Percentiles rank a stretch among this genome's conserved stretches.
Conservation (phyloP, 2,888 invertebrate genomes). For the Lysandra bellargus region DNA sequence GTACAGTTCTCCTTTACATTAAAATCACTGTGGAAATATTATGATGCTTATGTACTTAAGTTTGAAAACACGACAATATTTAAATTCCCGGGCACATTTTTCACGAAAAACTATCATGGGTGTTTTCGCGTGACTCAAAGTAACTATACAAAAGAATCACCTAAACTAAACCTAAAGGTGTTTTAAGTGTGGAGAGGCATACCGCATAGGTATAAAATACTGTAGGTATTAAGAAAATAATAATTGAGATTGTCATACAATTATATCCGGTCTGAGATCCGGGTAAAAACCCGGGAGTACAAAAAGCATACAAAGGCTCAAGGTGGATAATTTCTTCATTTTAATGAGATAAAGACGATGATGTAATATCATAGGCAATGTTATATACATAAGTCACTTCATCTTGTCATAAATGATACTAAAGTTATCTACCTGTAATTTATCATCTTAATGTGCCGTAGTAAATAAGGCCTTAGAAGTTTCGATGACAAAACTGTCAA, state of each 20-base stretch:
- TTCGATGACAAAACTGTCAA: too few relatives aligned
- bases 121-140: too few relatives aligned
- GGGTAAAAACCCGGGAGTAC: not conserved
- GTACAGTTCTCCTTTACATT: not conserved
- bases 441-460: too few relatives aligned
- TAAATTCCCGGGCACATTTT: too few relatives aligned
- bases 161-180: too few relatives aligned
- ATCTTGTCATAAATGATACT: not conserved
- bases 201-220: too few relatives aligned
- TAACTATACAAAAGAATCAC: too few relatives aligned
- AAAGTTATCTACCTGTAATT: too few relatives aligned
- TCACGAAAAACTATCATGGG: too few relatives aligned
- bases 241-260: not conserved
- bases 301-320: slow-evolving; percentile 8
- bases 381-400: not conserved
- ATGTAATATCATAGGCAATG: not conserved
- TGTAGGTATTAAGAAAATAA: too few relatives aligned
- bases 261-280: not conserved
- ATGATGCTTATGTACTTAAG: not conserved
- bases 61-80: not conserved
- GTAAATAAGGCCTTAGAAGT: too few relatives aligned
- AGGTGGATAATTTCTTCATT: not conserved
- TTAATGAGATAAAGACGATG: not conserved
- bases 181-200: too few relatives aligned
- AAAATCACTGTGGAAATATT: not conserved